Conservation (phyloP, 2,888 invertebrate genomes). For the Linhomoeus sp. region DNA sequence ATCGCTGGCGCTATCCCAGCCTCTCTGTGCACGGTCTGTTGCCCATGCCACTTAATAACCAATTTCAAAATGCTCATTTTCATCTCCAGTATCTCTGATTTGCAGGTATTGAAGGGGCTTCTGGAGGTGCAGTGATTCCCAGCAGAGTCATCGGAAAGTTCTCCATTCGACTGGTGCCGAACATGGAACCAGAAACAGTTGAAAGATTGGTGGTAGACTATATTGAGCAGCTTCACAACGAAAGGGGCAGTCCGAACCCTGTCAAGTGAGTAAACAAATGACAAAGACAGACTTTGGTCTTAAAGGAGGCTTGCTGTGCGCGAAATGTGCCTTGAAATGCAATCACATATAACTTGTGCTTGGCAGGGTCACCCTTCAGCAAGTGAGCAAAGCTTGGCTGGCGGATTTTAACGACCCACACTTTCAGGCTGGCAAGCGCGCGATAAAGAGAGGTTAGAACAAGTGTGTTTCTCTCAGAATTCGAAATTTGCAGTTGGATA, state of each 20-base stretch:
- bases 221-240: slow-evolving; percentile 53
- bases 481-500: no score
- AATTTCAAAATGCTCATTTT: no score
- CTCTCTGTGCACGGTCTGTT: slow-evolving; percentile 76
- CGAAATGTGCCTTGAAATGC: no score
- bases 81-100: no score
- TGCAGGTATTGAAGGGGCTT: slow-evolving; percentile 65
- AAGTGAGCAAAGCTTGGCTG: slow-evolving; percentile 75
- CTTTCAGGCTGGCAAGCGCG: slow-evolving; percentile 56
- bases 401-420: slow-evolving; percentile 77
- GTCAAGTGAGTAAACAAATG: slow-evolving; percentile 57
- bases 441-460: slow-evolving; percentile 30
- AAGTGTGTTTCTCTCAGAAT: no score
- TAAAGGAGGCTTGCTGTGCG: no score
- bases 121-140: slow-evolving; percentile 61
- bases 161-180: slow-evolving; percentile 83
- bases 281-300: no score
- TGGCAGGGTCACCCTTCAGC: slow-evolving; percentile 33
- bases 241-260: slow-evolving; percentile 51
- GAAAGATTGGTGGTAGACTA: slow-evolving; percentile 48
- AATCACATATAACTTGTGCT: no score
- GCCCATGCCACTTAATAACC: no score
- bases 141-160: slow-evolving; percentile 83
- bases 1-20: slow-evolving; percentile 80
- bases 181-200: slow-evolving; percentile 66